A percentile compares a stretch with the other conserved stretches of the same genome.
Evolutionary conservation across 2,888 invertebrate genomes (phyloP).

Genomic region (Lissonota sp.): DNA sequence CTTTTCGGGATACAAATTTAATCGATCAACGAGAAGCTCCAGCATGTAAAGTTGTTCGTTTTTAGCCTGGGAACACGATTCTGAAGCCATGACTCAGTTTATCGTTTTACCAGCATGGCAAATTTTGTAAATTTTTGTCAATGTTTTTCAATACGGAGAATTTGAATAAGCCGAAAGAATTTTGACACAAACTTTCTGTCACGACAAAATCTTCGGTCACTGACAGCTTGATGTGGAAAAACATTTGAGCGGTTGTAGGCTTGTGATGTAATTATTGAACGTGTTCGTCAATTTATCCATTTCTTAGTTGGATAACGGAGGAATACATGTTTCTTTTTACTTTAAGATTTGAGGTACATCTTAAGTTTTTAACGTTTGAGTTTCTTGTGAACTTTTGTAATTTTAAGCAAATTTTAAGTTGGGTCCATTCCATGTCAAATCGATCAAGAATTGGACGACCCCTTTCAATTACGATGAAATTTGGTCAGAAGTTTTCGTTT

Average conservation of each 20-base stretch:
- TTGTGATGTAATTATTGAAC: constrained; percentile 1
- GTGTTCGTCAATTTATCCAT: too few relatives aligned
- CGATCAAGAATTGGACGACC: too few relatives aligned
- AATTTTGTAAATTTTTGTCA: background rate
- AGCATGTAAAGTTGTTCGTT: constrained; percentile 73
- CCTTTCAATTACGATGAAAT: too few relatives aligned
- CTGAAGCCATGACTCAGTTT: constrained; percentile 36
- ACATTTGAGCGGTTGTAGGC: constrained; percentile 56
- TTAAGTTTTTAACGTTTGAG: too few relatives aligned
- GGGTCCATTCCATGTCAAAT: too few relatives aligned
- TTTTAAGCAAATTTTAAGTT: too few relatives aligned
- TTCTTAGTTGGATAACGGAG: too few relatives aligned
- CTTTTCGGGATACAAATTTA: constrained; percentile 66
- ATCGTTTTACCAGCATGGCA: constrained; percentile 8
- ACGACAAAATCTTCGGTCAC: background rate
- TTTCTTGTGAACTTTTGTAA: too few relatives aligned
- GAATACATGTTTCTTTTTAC: too few relatives aligned
- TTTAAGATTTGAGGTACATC: too few relatives aligned
- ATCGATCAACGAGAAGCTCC: constrained; percentile 69
- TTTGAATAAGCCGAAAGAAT: constrained; percentile 55
- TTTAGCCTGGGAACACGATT: constrained; percentile 34
- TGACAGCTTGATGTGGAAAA: constrained; percentile 27
- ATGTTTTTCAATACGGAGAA: constrained; percentile 40
- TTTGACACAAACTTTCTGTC: constrained; percentile 21
- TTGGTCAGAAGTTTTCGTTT: too few relatives aligned